Conservation (phyloP, 2,113 vertebrate genomes). For the Pelvicachromis taeniatus region DNA sequence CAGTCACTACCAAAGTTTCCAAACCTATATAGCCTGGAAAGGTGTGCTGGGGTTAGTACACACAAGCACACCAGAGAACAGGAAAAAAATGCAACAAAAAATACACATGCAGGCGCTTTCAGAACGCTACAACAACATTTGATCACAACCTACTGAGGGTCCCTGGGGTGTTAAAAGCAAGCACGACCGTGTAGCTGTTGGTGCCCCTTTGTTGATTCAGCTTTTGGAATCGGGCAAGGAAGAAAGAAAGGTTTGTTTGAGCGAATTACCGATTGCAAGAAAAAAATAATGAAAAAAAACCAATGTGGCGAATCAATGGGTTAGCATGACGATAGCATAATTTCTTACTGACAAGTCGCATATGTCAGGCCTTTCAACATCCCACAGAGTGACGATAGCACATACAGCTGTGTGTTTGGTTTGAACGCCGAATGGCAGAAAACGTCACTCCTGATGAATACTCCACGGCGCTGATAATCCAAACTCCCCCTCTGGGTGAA, state of each 20-base stretch:
- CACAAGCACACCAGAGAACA: not conserved
- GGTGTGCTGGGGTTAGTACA: conserved; percentile 10
- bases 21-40: conserved; percentile 8
- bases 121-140: conserved; percentile 51
- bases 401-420: conserved; percentile 48
- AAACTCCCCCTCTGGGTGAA: not conserved
- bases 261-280: conserved; percentile 53
- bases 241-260: conserved; percentile 60
- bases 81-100: not conserved
- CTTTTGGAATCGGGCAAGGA: conserved; percentile 37
- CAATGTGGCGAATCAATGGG: conserved; percentile 49
- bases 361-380: conserved; percentile 57
- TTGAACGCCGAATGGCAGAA: conserved; percentile 54
- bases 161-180: conserved; percentile 58
- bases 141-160: conserved; percentile 41
- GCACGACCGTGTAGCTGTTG: conserved; percentile 36
- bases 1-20: conserved; percentile 12
- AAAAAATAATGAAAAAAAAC: conserved; percentile 53
- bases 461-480: conserved; percentile 38
- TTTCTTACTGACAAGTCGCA: conserved; percentile 54
- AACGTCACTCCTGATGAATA: conserved; percentile 55
- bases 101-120: not conserved
- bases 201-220: conserved; percentile 65
- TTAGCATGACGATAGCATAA: conserved; percentile 50
- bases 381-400: conserved; percentile 34